Conservation (phyloP, 2,888 invertebrate species). For the Cosmia pyralina region DNA sequence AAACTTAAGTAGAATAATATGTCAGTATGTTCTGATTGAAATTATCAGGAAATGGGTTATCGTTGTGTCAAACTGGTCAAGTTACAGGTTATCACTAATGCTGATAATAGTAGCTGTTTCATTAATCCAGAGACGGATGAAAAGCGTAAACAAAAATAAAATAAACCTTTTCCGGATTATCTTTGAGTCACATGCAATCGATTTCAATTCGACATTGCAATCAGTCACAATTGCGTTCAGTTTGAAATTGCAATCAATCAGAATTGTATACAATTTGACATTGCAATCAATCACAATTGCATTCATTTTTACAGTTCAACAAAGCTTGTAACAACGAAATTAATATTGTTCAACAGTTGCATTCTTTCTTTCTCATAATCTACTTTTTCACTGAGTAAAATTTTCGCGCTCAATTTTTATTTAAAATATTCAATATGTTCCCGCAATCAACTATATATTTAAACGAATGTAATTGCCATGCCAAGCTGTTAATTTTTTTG, state of each 20-base stretch:
- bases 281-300: neutral
- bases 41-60: slow-evolving; percentile 29
- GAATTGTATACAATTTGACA: neutral
- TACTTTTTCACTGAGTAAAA: neutral
- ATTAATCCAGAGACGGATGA: slow-evolving; percentile 10
- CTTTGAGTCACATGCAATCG: neutral
- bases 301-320: neutral
- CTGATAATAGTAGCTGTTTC: neutral
- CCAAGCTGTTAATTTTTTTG: neutral
- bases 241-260: neutral
- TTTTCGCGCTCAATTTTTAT: no score
- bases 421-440: neutral
- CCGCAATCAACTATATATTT: neutral
- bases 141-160: neutral
- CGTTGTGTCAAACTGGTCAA: slow-evolving; percentile 7
- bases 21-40: neutral
- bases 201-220: neutral
- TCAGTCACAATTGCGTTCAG: neutral
- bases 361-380: neutral
- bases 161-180: neutral
- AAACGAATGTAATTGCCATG: neutral
- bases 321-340: neutral
- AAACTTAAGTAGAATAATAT: no score
- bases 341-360: neutral
- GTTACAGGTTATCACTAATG: slow-evolving; percentile 18